Evolutionary conservation across 2,888 invertebrate species (phyloP), one percentile per base, ranked within the genome.

Genomic region (Oscheius onirici): DNA sequence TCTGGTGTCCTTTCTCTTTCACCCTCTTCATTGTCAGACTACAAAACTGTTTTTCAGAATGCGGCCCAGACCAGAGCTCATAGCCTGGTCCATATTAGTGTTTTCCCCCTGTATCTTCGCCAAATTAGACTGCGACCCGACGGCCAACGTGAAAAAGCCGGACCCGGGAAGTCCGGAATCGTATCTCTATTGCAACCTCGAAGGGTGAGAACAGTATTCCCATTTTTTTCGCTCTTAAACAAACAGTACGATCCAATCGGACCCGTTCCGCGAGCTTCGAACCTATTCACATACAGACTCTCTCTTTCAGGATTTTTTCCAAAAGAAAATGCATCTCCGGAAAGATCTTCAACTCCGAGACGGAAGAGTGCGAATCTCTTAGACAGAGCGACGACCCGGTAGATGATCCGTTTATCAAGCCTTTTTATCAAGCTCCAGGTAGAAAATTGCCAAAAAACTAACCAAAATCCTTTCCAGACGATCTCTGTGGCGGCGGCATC

Each of bases 401-500:
- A 43, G 80, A 81, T 43, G 86, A 83, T 68, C 80, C 83, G 43
- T 71, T 86, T 57, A 76, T 83, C 6, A 76, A 80, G 52, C 83
- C 86, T 3, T 87, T 85, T 52, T 86, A 83, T 71, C 86, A 86
- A 69, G 86, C 86, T 8, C 86, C 86, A 24, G 84, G 82, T 82
- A 66, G 3, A 11, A 43, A 44, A 6, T 15, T 66, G 11, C 15
- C 44, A 43, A 43, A 43, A n/a, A n/a, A n/a, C n/a, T n/a, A n/a
- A n/a, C n/a, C n/a, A n/a, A n/a, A n/a, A n/a, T n/a, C 11, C 20
- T 22, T 57, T 49, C 22, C 68, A 84, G 86, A 86, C 72, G 86
- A 86, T 67, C 76, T 86, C 44, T 86, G 86, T 63, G 81, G 84
- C 10, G 81, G 82, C 5, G 86, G 86, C 20, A 81, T 84, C 40